phyloP scores from a whole-genome alignment of 2,888 invertebrate genomes.

The Hylaea fasciaria region DNA sequence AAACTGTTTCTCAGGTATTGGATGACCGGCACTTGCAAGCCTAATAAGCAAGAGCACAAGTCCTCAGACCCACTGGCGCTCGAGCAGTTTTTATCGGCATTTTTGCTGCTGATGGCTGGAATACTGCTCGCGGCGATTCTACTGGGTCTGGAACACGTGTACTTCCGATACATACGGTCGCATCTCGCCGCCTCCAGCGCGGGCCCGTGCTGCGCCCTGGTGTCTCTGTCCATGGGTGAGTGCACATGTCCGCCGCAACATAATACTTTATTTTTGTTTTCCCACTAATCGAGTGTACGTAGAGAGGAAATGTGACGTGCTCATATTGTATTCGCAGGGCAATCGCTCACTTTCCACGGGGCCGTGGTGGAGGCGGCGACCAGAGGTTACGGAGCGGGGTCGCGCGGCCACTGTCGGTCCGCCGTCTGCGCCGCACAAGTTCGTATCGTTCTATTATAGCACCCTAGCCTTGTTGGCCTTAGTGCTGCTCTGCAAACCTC shows the following conservation, averaged over 20 bases:
- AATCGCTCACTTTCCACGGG: constrained; percentile 82
- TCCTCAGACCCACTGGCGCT: constrained; percentile 95
- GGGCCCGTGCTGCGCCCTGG: constrained; percentile 96
- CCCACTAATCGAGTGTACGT: too few species aligned
- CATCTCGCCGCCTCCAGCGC: constrained; percentile 94
- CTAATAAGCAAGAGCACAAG: constrained; percentile 95
- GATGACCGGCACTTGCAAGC: constrained; percentile 98
- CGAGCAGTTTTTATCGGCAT: constrained; percentile 99
- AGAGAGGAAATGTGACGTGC: neutral
- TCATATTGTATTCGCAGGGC: constrained; percentile 83
- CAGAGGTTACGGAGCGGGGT: constrained; percentile 67
- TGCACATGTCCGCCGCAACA: neutral
- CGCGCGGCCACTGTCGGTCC: constrained; percentile 84
- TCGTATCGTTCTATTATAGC: constrained; percentile 1
- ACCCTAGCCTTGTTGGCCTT: too few species aligned
- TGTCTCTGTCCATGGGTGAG: constrained; percentile 94
- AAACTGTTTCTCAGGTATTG: constrained; percentile 90
- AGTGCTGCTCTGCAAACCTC: too few species aligned
- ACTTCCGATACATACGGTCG: constrained; percentile 96
- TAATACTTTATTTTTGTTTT: too few species aligned
- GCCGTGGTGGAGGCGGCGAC: constrained; percentile 79
- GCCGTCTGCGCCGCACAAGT: constrained; percentile 92
- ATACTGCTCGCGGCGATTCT: constrained; percentile 95
- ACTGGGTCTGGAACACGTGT: constrained; percentile 95
- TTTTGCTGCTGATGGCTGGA: constrained; percentile 97